Conservation (phyloP, 2,797 vertebrate genomes). For the Typhlichthys eigenmanni region DNA sequence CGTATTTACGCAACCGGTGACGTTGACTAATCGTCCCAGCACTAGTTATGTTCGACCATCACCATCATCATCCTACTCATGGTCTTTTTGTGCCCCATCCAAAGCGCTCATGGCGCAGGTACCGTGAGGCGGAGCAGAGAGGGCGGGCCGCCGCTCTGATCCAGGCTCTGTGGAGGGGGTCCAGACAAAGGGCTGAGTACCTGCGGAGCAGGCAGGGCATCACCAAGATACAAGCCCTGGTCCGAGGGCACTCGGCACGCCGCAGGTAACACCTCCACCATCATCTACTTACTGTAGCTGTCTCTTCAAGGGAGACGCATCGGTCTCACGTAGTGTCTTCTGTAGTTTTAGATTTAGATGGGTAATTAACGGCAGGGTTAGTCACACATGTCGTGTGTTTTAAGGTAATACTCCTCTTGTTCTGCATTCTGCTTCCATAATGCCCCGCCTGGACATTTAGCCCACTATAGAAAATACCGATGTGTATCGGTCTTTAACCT, state of each 20-base stretch:
- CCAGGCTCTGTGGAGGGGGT: conserved; percentile 86
- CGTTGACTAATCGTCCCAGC: too few relatives aligned
- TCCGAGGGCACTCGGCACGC: conserved; percentile 86
- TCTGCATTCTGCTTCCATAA: too few relatives aligned
- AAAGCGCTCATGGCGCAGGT: conserved; percentile 84
- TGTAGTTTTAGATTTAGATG: too few relatives aligned
- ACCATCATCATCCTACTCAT: not conserved
- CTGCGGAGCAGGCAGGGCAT: conserved; percentile 60
- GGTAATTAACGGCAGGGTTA: not conserved
- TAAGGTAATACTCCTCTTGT: too few relatives aligned
- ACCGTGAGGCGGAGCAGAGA: conserved; percentile 63
- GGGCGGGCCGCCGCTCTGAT: conserved; percentile 77
- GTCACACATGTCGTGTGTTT: not conserved
- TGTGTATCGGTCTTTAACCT: too few relatives aligned
- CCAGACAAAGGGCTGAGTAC: conserved; percentile 70
- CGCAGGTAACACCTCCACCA: conserved; percentile 76
- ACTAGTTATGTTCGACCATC: too few relatives aligned
- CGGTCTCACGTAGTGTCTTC: not conserved
- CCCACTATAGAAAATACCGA: too few relatives aligned
- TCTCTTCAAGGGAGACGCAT: not conserved
- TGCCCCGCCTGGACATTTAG: too few relatives aligned
- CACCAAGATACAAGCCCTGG: conserved; percentile 85
- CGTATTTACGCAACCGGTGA: too few relatives aligned
- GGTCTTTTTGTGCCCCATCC: not conserved
- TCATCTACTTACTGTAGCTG: not conserved